Base-by-base conservation (phyloP, 2,797 vertebrate genomes). In the Arrhamphus sclerolepis region DNA sequence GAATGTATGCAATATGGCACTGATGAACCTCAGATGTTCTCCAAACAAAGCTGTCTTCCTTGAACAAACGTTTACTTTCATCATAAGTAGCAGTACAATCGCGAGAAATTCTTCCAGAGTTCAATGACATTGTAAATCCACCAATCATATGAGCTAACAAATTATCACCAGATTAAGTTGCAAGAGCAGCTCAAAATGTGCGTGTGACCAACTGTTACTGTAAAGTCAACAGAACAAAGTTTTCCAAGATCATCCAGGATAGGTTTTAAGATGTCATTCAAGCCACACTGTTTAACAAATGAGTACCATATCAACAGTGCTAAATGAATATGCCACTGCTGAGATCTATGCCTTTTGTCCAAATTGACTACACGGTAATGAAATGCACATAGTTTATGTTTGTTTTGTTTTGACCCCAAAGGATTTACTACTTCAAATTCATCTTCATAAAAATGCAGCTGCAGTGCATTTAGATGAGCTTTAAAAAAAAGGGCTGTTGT, bases 261-360 rank as follows among this genome's bases (percentile, higher is more conserved):
- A 26, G 61, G 62, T 47, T 74, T 55, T 16, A 78, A 48, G 1
- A 74, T 67, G 5, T 13, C 7, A 1, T 62, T 17, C 7, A 52
- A 56, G 13, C 66, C 66, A 65, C 5, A 65, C 18, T 38, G 1
- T 29, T 71, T 64, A 0, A 62, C 22, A 54, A 11, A 28, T 43
- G 62, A 41, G 40, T 66, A 42, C 3, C 42, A 21, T 7, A 75
- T 44, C 16, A 66, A 21, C 2, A 76, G 18, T 6, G 69, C 65
- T 26, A 76, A 40, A 56, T 75, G 60, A 58, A 80, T 69, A 18
- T 69, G 65, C 10, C 56, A 58, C 14, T 39, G 6, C 4, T 69
- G 20, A 17, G 70, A 77, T 6, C 43, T 5, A 57, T 81, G 43
- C 3, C 6, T 68, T 41, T 18, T 43, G 21, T 41, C 1, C 6